Percentiles rank a stretch among this genome's conserved stretches.
These are phyloP conservation scores for Drosophila greeni DNA, from an alignment of 2,888 invertebrate species.

Conservation along the genomic window DNA sequence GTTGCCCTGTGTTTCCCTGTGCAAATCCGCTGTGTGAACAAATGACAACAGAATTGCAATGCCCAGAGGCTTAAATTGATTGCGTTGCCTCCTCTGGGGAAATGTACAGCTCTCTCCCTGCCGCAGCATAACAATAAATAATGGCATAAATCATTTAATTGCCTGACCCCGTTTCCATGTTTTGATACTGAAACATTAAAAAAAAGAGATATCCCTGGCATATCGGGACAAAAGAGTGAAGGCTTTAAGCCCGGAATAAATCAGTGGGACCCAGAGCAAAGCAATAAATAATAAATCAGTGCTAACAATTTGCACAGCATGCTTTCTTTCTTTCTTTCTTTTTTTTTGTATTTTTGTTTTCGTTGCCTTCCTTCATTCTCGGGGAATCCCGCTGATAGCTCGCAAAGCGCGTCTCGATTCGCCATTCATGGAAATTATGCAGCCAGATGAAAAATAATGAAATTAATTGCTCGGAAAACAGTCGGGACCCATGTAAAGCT, in stretches of 20 bases:
- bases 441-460: slow-evolving; percentile 55
- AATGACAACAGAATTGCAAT: slow-evolving; percentile 33
- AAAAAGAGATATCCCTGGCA: slow-evolving; percentile 15
- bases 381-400: slow-evolving; percentile 51
- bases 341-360: slow-evolving; percentile 1
- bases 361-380: slow-evolving; percentile 4
- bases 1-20: slow-evolving; percentile 60
- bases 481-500: slow-evolving; percentile 9
- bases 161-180: slow-evolving; percentile 43
- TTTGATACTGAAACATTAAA: slow-evolving; percentile 41
- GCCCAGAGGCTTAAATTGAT: slow-evolving; percentile 53
- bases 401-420: slow-evolving; percentile 27
- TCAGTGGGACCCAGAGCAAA: slow-evolving; percentile 54
- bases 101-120: neutral
- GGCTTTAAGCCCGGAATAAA: slow-evolving; percentile 57
- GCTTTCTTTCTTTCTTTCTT: slow-evolving; percentile 4
- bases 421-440: slow-evolving; percentile 55
- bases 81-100: slow-evolving; percentile 22
- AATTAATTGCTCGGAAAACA: slow-evolving; percentile 62
- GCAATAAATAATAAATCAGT: slow-evolving; percentile 70
- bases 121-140: slow-evolving; percentile 43
- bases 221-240: slow-evolving; percentile 14
- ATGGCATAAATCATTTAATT: slow-evolving; percentile 63
- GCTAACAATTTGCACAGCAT: slow-evolving; percentile 63
- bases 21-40: slow-evolving; percentile 51